phyloP scores from a whole-genome alignment of 1,140 invertebrate genomes.

The Parapsyche elsis region DNA sequence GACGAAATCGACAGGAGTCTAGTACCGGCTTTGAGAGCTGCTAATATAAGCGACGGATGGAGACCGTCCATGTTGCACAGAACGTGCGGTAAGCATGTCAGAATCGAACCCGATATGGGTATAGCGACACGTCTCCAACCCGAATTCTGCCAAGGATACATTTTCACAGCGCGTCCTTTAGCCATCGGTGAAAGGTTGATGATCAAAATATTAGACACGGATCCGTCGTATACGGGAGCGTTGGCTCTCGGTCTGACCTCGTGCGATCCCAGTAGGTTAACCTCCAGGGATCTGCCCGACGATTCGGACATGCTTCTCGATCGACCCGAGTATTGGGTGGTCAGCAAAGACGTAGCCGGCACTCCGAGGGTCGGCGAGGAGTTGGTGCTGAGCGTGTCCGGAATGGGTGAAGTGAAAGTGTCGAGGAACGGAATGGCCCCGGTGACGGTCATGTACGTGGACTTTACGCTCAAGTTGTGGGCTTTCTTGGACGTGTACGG shows the following conservation, averaged over 20 bases:
- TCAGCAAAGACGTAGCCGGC: constrained; percentile 91
- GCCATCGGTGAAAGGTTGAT: constrained; percentile 87
- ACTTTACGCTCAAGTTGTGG: constrained; percentile 89
- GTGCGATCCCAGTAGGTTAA: constrained; percentile 85
- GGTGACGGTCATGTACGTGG: constrained; percentile 92
- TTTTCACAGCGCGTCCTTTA: constrained; percentile 89
- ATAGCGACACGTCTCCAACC: constrained; percentile 83
- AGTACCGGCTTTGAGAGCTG: constrained; percentile 40
- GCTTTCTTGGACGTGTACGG: constrained; percentile 97
- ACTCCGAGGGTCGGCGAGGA: constrained; percentile 88
- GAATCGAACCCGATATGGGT: constrained; percentile 81
- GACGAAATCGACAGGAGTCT: constrained; percentile 60
- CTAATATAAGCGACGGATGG: constrained; percentile 70
- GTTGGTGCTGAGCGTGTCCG: constrained; percentile 87
- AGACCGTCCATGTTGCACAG: constrained; percentile 79
- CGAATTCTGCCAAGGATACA: constrained; percentile 95
- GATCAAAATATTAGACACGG: constrained; percentile 86
- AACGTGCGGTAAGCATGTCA: constrained; percentile 85
- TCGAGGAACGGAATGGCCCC: constrained; percentile 86
- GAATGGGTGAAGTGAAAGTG: constrained; percentile 83
- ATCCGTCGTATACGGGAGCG: constrained; percentile 87
- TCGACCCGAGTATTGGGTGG: constrained; percentile 97
- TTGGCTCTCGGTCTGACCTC: constrained; percentile 93
- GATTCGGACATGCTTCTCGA: constrained; percentile 93
- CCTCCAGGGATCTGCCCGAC: constrained; percentile 84